Evolutionary conservation across 1,140 invertebrate species (phyloP).

Genomic region (Diabrotica virgifera): DNA sequence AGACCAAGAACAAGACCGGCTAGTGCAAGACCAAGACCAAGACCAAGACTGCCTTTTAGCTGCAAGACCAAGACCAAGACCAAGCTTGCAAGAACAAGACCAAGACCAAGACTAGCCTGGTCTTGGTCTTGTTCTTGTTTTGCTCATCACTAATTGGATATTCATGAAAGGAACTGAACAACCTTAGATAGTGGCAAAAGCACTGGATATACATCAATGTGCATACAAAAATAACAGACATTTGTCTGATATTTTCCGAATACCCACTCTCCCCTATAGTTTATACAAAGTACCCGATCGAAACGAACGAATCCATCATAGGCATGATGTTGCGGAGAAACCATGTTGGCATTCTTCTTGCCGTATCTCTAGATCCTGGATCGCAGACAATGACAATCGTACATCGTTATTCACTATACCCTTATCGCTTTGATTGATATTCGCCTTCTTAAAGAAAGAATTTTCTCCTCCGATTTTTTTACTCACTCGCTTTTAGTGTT

Average conservation of each 20-base stretch:
- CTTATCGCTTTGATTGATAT: slow-evolving; percentile 12
- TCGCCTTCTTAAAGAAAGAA: neutral
- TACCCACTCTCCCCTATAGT: too few relatives aligned
- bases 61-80: too few relatives aligned
- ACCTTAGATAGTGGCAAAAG: too few relatives aligned
- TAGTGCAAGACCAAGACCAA: too few relatives aligned
- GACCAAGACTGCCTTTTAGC: too few relatives aligned
- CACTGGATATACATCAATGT: neutral
- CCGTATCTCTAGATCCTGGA: slow-evolving; percentile 10
- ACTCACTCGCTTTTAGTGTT: neutral
- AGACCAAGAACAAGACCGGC: too few relatives aligned
- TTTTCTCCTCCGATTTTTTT: neutral
- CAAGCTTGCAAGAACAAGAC: too few relatives aligned
- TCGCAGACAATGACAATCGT: slow-evolving; percentile 17
- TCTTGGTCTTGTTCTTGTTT: too few relatives aligned
- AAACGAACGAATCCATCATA: slow-evolving; percentile 5
- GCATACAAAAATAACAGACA: neutral
- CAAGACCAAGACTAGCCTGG: too few relatives aligned
- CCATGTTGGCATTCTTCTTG: slow-evolving; percentile 13
- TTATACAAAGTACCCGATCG: slow-evolving; percentile 6
- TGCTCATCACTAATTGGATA: too few relatives aligned
- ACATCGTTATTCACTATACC: slow-evolving; percentile 13
- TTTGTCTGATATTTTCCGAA: neutral
- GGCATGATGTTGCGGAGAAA: slow-evolving; percentile 5
- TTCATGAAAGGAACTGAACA: too few relatives aligned